Conservation (phyloP, 64 coral and sea anemone species). For the Exaiptasia diaphana region DNA sequence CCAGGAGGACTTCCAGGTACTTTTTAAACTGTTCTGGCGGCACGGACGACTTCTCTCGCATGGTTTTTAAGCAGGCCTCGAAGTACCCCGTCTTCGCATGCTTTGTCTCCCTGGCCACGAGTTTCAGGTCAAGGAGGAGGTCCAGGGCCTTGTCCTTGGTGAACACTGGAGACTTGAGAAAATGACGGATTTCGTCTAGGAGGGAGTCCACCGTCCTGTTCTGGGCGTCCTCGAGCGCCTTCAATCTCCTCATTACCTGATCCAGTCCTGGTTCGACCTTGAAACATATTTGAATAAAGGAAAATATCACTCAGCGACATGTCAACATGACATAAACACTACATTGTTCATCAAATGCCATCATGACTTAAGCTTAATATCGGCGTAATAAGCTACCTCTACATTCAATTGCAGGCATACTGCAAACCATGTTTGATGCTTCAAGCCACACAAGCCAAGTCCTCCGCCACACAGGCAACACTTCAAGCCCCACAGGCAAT, state of each 20-base stretch:
- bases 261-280: too few relatives aligned
- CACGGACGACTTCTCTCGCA: slow-evolving; percentile 11
- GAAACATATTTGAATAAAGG: too few relatives aligned
- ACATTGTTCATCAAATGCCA: too few relatives aligned
- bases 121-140: background rate
- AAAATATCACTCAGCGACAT: too few relatives aligned
- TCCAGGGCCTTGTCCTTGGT: slow-evolving; percentile 19
- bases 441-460: too few relatives aligned
- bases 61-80: background rate
- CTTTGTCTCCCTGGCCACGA: slow-evolving; percentile 17
- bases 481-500: too few relatives aligned
- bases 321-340: too few relatives aligned
- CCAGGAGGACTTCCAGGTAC: slow-evolving; percentile 34
- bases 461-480: too few relatives aligned
- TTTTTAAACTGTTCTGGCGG: background rate
- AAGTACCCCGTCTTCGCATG: slow-evolving; percentile 3
- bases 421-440: too few relatives aligned
- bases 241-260: background rate
- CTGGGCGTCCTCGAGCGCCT: slow-evolving; percentile 22
- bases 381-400: too few relatives aligned
- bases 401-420: too few relatives aligned
- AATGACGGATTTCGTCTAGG: background rate
- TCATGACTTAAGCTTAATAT: too few relatives aligned
- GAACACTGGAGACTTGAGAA: slow-evolving; percentile 14
- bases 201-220: background rate